Percentiles rank a stretch among this genome's conserved stretches.
Conservation (phyloP, 2,888 invertebrate genomes). For the Synanthedon andrenaeformis region DNA sequence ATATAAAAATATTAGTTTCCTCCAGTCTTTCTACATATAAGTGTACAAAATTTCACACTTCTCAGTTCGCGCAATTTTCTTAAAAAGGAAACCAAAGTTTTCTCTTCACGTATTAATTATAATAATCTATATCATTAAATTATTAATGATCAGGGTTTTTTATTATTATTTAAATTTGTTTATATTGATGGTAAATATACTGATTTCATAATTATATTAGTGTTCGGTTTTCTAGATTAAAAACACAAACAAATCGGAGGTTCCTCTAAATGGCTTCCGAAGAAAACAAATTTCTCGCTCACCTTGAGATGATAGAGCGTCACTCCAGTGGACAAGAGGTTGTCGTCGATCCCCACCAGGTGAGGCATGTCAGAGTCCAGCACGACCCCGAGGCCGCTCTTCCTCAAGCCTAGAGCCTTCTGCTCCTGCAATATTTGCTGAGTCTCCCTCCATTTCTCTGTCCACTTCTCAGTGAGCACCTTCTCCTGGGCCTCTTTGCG, state of each 20-base stretch:
- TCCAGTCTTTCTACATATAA: too few species aligned
- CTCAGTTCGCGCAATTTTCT: too few species aligned
- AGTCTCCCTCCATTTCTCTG: constrained; percentile 92
- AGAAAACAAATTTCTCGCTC: not conserved
- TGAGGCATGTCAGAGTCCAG: constrained; percentile 93
- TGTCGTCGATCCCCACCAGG: constrained; percentile 91
- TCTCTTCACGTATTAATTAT: too few species aligned
- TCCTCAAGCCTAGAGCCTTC: constrained; percentile 85
- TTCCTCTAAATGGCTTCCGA: not conserved
- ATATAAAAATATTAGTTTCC: too few species aligned
- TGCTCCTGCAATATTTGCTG: constrained; percentile 91
- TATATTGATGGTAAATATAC: too few species aligned
- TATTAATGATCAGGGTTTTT: too few species aligned
- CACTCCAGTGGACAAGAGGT: constrained; percentile 89
- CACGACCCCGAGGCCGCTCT: constrained; percentile 89
- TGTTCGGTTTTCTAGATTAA: not conserved
- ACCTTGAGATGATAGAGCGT: constrained; percentile 90
- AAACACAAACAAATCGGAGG: not conserved
- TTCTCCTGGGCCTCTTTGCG: constrained; percentile 93
- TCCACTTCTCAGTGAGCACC: constrained; percentile 91
- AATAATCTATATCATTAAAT: too few species aligned
- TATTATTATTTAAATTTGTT: too few species aligned
- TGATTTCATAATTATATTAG: not conserved
- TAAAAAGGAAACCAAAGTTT: too few species aligned
- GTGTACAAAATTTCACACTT: too few species aligned